Evolutionary conservation across 2,113 vertebrate genomes (phyloP).

Genomic region (Agapornis roseicollis): DNA sequence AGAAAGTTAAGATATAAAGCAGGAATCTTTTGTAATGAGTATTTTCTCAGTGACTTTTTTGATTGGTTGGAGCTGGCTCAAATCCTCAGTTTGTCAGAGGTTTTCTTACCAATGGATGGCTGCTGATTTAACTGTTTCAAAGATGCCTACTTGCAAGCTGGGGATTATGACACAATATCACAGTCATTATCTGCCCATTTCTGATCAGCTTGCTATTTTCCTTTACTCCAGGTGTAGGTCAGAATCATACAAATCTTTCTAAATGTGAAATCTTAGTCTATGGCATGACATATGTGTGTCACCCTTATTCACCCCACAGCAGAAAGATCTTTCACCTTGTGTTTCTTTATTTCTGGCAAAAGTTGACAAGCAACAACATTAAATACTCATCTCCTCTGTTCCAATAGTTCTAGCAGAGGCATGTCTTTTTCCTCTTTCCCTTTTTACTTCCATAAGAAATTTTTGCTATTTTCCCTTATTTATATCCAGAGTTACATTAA

Average conservation of each 20-base stretch:
- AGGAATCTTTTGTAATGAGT: background rate
- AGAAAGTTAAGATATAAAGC: background rate
- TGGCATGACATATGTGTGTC: background rate
- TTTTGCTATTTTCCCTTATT: background rate
- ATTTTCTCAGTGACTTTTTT: background rate
- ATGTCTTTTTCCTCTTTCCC: background rate
- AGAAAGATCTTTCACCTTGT: background rate
- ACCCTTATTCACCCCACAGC: background rate
- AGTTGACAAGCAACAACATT: background rate
- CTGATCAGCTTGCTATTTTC: background rate
- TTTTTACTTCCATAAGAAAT: background rate
- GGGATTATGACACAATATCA: background rate
- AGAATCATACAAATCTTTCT: background rate
- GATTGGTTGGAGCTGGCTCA: background rate
- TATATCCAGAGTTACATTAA: background rate
- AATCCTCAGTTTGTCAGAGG: background rate
- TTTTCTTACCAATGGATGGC: background rate
- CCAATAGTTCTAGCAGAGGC: background rate
- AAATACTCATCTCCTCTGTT: background rate
- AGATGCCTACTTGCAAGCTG: background rate
- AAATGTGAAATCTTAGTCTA: background rate
- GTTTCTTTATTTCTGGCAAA: background rate
- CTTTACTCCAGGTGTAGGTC: background rate
- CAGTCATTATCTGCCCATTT: background rate
- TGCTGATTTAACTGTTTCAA: background rate